Evolutionary conservation across 2,888 invertebrate species (phyloP), one percentile per base, ranked within the genome.

Genomic region (Mimumesa dahlbomi): DNA sequence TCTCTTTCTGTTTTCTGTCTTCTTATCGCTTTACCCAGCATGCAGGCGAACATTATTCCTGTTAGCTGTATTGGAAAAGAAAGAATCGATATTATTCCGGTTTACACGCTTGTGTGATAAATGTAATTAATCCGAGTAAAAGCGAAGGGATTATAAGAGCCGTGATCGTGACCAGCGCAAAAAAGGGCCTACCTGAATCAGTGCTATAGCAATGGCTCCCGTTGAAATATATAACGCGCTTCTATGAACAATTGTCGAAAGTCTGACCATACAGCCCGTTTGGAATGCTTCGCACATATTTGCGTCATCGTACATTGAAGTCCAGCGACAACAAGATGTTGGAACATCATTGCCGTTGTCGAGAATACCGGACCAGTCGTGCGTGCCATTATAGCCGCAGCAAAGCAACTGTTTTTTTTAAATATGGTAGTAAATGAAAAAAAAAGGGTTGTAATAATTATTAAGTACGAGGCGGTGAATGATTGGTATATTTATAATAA

Each of bases 31-130:
- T 94, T 94, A 64, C 96, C 97, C 88, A 98, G 90, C 90, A 96
- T 95, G 89, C 96, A 95, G 1, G 98, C 96, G 87, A 97, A 96
- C 72, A 96, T 92, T 50, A 97, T 94, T 75, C 97, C 97, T 83
- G 97, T 91, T 43, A 97, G 90, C 95, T 95, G 90, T n/a, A n/a
- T n/a, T n/a, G 25, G 7, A 25, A 7, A 25, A 25, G 4, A 74
- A 66, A n/a, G 42, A 50, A 6, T 43, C 11, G 11, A 5, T 7
- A 25, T 25, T 25, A 25, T 5, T 25, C 7, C 25, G 25, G 25
- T 25, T 25, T 25, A 25, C 7, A 25, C 25, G 25, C 3, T 25
- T 3, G 4, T 5, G 25, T 25, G 25, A 11, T 34, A 11, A 34
- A 34, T 34, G 34, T 11, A 5, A 5, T 9, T 34, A 34, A 25